These are phyloP conservation scores for Pemphredon lugubris DNA, from an alignment of 2,888 invertebrate genomes.

Conservation along the genomic window DNA sequence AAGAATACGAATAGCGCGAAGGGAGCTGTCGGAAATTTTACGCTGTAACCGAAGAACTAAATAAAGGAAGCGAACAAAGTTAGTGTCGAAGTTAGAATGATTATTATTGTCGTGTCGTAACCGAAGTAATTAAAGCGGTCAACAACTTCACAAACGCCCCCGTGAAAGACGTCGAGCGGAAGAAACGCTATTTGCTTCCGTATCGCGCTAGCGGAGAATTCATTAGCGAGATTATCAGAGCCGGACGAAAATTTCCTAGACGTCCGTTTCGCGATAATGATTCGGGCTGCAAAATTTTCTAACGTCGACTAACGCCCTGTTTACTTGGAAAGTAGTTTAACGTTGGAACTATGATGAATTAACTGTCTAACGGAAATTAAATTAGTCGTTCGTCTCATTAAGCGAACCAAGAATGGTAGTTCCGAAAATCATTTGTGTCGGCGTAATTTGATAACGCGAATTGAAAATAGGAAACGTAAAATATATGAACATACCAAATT, in stretches of 20 bases:
- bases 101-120: not conserved
- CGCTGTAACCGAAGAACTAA: too few relatives aligned
- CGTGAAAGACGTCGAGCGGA: not conserved
- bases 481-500: too few relatives aligned
- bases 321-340: conserved; percentile 23
- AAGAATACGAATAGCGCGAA: too few relatives aligned
- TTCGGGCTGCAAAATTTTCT: conserved; percentile 10
- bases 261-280: conserved; percentile 8
- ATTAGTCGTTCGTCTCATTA: too few relatives aligned
- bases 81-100: not conserved
- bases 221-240: conserved; percentile 13
- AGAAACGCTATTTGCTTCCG: not conserved
- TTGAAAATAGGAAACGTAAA: too few relatives aligned
- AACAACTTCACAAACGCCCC: not conserved
- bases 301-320: conserved; percentile 6
- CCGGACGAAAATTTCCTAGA: conserved; percentile 2
- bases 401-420: too few relatives aligned
- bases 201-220: conserved; percentile 1
- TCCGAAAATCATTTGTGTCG: too few relatives aligned
- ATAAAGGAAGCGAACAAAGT: not conserved
- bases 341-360: conserved; percentile 15
- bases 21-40: too few relatives aligned
- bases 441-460: too few relatives aligned
- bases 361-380: conserved; percentile 8
- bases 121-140: not conserved